A percentile compares a stretch with the other conserved stretches of the same genome.
Conservation (phyloP, 23 tunicate genomes). For the Trididemnum miniatum region DNA sequence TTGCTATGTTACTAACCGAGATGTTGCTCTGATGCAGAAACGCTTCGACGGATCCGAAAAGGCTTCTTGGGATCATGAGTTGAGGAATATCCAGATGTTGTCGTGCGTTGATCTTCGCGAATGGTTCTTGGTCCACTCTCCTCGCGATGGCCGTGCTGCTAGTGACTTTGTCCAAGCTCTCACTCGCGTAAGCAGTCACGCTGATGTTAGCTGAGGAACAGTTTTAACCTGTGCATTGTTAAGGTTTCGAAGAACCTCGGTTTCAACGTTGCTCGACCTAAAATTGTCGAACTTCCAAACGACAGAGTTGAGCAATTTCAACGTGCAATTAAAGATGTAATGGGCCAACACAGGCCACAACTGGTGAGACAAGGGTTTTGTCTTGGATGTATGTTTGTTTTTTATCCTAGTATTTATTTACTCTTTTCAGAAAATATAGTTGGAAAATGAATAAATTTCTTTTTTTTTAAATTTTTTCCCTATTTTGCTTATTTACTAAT, state of each 20-base stretch:
- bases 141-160: slow-evolving; percentile 56
- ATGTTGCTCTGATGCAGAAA: not conserved
- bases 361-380: too few species aligned
- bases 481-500: too few species aligned
- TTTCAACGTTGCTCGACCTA: slow-evolving; percentile 67
- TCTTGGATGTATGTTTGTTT: too few species aligned
- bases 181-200: slow-evolving; percentile 52
- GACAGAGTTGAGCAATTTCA: slow-evolving; percentile 49
- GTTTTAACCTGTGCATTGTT: too few species aligned
- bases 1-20: too few species aligned
- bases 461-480: too few species aligned
- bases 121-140: slow-evolving; percentile 57
- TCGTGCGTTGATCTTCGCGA: slow-evolving; percentile 55
- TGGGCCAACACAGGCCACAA: slow-evolving; percentile 33
- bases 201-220: too few species aligned
- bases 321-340: slow-evolving; percentile 37
- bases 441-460: too few species aligned
- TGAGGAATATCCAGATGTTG: slow-evolving; percentile 49
- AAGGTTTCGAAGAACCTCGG: slow-evolving; percentile 74
- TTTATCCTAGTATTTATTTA: too few species aligned
- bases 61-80: slow-evolving; percentile 84
- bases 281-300: slow-evolving; percentile 3
- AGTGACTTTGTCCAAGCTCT: slow-evolving; percentile 61
- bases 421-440: too few species aligned
- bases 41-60: slow-evolving; percentile 6